These are phyloP conservation scores for Actenoides hombroni DNA, from an alignment of 2,113 vertebrate genomes.

Conservation along the genomic window DNA sequence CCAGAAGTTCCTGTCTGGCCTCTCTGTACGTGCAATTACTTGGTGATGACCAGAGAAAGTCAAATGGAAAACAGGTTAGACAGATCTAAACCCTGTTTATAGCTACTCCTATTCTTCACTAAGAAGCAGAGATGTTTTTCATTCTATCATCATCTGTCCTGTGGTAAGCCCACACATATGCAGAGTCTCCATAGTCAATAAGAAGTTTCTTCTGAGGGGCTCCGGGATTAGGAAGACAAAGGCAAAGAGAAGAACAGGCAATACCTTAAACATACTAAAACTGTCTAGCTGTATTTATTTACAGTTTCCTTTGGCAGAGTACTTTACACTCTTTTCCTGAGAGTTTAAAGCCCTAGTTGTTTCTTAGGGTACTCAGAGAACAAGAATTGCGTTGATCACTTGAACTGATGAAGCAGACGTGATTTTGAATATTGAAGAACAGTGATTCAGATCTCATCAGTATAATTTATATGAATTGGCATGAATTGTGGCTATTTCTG, in stretches of 20 bases:
- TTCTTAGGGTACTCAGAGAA: not conserved
- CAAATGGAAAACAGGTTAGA: not conserved
- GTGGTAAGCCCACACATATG: rapidly evolving
- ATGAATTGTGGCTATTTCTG: not conserved
- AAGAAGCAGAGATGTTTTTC: not conserved
- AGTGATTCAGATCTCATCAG: not conserved
- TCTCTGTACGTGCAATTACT: not conserved
- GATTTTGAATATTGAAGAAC: not conserved
- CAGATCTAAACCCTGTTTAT: not conserved
- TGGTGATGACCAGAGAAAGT: not conserved
- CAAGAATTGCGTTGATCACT: not conserved
- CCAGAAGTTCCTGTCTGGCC: not conserved
- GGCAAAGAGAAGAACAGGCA: not conserved
- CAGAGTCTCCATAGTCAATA: not conserved
- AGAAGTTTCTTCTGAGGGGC: not conserved
- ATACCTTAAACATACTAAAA: not conserved
- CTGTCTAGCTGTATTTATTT: not conserved
- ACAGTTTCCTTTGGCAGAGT: not conserved
- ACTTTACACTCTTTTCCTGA: not conserved
- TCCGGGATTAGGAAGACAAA: not conserved
- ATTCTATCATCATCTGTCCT: not conserved
- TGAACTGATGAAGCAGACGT: not conserved
- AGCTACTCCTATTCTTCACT: not conserved
- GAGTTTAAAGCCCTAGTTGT: not conserved
- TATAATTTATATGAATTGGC: not conserved